phyloP scores from a whole-genome alignment of 2,797 vertebrate species.

The Danio albolineatus region DNA sequence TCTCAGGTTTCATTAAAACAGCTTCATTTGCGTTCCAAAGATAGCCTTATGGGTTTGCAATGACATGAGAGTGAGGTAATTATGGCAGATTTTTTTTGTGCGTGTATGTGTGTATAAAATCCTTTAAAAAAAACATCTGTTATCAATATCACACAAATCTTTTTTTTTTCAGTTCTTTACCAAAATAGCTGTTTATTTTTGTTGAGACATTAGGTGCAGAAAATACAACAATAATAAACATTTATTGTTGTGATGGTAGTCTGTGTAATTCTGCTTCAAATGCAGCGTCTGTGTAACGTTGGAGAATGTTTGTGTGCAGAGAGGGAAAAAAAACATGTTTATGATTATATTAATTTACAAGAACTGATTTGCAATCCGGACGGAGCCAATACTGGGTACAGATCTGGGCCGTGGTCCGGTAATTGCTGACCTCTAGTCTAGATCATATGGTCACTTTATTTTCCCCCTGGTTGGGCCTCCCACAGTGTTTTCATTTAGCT shows the following conservation, averaged over 20 bases:
- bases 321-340: not conserved
- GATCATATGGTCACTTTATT: slow-evolving; percentile 47
- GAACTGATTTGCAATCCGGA: slow-evolving; percentile 17
- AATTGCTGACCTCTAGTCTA: slow-evolving; percentile 47
- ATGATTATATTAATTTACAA: slow-evolving; percentile 27
- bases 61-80: not conserved
- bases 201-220: not conserved
- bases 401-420: not conserved
- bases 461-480: slow-evolving; percentile 46
- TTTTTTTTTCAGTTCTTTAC: not conserved
- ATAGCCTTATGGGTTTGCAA: not conserved
- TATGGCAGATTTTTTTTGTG: not conserved
- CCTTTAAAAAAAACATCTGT: too few relatives aligned
- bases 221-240: not conserved
- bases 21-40: not conserved
- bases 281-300: too few relatives aligned
- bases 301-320: not conserved
- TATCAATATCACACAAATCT: not conserved
- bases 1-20: not conserved
- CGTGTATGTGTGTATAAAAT: not conserved
- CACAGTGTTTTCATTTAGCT: slow-evolving; percentile 55
- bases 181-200: not conserved
- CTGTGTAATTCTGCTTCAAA: not conserved
- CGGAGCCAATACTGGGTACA: not conserved
- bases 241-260: not conserved